phyloP scores from a whole-genome alignment of 2,888 invertebrate genomes.

The Clepsis dumicolana region DNA sequence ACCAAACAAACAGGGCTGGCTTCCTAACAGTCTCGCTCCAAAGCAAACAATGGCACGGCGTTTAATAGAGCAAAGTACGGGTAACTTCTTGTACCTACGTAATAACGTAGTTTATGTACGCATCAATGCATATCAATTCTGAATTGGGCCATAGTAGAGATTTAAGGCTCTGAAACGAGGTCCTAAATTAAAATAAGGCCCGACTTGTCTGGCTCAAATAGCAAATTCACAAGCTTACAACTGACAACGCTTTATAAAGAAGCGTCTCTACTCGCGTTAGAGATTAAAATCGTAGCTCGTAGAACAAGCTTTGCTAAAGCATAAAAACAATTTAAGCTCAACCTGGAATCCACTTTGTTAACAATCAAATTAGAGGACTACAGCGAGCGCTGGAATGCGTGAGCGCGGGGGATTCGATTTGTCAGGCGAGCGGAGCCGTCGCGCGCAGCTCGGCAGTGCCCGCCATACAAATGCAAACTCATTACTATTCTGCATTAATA shows the following conservation, averaged over 20 bases:
- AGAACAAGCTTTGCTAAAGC: not conserved
- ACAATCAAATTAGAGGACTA: slow-evolving; percentile 32
- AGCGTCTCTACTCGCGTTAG: not conserved
- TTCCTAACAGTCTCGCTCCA: not conserved
- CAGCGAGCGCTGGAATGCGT: slow-evolving; percentile 20
- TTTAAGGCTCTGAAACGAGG: not conserved
- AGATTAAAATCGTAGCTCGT: not conserved
- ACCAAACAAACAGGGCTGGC: slow-evolving; percentile 12
- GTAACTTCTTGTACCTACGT: not conserved
- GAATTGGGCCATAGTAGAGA: not conserved
- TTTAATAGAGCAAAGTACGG: not conserved
- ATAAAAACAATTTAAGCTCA: slow-evolving; percentile 5
- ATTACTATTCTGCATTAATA: slow-evolving; percentile 9
- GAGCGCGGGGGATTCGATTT: slow-evolving; percentile 24
- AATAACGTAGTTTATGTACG: not conserved
- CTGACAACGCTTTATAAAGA: not conserved
- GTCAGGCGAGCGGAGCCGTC: slow-evolving; percentile 22
- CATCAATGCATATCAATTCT: not conserved
- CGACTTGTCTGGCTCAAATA: not conserved
- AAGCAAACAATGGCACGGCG: not conserved
- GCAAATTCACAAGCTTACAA: not conserved
- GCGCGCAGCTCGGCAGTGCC: not conserved
- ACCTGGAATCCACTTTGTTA: slow-evolving; percentile 35
- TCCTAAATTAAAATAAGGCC: not conserved
- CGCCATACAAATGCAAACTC: not conserved